Percentiles rank a stretch among this genome's conserved stretches.
phyloP scores from a whole-genome alignment of 2,113 vertebrate genomes.

The Athene cunicularia region DNA sequence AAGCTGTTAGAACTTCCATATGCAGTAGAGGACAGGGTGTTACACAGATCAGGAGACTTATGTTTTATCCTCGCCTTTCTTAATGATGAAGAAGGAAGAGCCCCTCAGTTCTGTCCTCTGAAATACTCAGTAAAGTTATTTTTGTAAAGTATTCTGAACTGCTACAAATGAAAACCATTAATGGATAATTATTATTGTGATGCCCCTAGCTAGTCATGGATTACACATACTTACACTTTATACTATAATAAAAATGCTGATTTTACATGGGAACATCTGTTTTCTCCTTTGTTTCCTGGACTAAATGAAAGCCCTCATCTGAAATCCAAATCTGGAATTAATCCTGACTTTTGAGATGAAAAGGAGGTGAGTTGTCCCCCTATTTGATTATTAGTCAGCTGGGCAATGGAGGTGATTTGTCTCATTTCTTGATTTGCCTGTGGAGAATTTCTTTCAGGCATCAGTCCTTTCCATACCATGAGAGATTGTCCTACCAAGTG shows the following conservation, averaged over 20 bases:
- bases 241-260: not conserved
- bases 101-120: not conserved
- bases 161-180: not conserved
- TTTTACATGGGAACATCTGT: not conserved
- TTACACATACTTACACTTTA: not conserved
- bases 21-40: not conserved
- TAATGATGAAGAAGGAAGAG: not conserved
- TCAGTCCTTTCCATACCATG: not conserved
- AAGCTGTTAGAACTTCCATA: not conserved
- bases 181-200: not conserved
- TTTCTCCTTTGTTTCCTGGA: not conserved
- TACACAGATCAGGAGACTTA: not conserved
- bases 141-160: not conserved
- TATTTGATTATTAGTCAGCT: not conserved
- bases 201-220: not conserved
- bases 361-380: not conserved
- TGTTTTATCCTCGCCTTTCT: not conserved
- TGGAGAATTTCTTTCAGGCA: not conserved
- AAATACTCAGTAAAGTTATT: not conserved
- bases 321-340: conserved; percentile 17
- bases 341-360: not conserved
- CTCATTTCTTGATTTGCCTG: not conserved
- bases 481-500: not conserved
- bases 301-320: not conserved
- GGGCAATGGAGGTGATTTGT: not conserved